Conservation (phyloP, 30 jellyfish, hydroid and myxozoan genomes). For the Hydractinia symbiolongicarpus region DNA sequence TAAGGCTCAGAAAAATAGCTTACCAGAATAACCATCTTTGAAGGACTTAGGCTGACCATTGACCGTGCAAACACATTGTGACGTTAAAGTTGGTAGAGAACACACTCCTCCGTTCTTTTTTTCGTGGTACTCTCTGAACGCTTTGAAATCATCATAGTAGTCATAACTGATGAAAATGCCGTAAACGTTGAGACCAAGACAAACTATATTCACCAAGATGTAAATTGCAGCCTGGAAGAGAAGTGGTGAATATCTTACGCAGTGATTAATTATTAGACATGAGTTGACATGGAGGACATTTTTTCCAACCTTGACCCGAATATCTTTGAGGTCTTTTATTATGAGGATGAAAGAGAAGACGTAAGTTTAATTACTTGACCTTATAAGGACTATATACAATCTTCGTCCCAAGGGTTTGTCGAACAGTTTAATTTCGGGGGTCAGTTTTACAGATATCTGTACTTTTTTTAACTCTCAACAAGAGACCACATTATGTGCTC, state of each 20-base stretch:
- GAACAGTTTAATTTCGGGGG: too few relatives aligned
- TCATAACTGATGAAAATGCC: background rate
- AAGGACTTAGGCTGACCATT: background rate
- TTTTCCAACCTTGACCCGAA: too few relatives aligned
- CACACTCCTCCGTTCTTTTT: background rate
- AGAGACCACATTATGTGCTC: too few relatives aligned
- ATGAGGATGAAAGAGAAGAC: too few relatives aligned
- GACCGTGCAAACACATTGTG: background rate
- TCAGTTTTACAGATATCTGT: too few relatives aligned
- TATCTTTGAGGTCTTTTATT: too few relatives aligned
- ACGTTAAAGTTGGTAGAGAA: background rate
- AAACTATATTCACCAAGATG: background rate
- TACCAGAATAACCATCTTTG: constrained; percentile 7
- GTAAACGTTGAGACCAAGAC: background rate
- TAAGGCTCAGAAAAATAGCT: background rate
- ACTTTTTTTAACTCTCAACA: too few relatives aligned
- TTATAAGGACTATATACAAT: too few relatives aligned
- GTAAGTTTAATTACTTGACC: too few relatives aligned
- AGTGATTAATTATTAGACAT: too few relatives aligned
- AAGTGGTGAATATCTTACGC: background rate
- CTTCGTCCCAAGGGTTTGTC: too few relatives aligned
- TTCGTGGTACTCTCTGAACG: background rate
- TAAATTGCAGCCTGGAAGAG: constrained; percentile 15
- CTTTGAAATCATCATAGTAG: constrained; percentile 1
- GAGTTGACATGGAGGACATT: too few relatives aligned